phyloP scores from a whole-genome alignment of 2,113 vertebrate genomes.

The Enhydra lutris region DNA sequence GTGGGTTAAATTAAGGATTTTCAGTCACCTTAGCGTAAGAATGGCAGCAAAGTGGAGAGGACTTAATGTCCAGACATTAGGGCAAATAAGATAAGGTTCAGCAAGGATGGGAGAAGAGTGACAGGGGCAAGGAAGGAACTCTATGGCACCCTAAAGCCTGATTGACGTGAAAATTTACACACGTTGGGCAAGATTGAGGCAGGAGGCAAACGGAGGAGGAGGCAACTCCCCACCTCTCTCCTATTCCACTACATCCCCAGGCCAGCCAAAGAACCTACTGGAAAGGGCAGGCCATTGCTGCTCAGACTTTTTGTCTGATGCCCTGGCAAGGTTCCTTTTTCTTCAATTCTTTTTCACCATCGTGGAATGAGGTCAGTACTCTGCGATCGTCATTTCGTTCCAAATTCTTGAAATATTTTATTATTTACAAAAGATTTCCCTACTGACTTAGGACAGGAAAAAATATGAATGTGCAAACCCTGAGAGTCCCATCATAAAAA shows the following conservation, averaged over 20 bases:
- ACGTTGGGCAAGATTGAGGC: not conserved
- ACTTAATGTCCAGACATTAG: not conserved
- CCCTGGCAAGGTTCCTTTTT: not conserved
- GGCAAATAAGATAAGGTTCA: not conserved
- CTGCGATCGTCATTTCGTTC: slow-evolving; percentile 63
- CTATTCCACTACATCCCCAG: not conserved
- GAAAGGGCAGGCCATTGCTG: not conserved
- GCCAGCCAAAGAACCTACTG: not conserved
- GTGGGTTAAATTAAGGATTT: not conserved
- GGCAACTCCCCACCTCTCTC: not conserved
- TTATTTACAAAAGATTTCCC: slow-evolving; percentile 68
- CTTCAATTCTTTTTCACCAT: slow-evolving; percentile 16
- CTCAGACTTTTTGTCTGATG: not conserved
- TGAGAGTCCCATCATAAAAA: not conserved
- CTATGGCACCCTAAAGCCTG: not conserved
- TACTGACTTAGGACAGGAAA: slow-evolving; percentile 46
- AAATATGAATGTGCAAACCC: slow-evolving; percentile 41
- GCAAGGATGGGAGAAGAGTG: not conserved
- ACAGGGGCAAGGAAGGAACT: not conserved
- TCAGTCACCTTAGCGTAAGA: not conserved
- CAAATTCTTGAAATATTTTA: slow-evolving; percentile 74
- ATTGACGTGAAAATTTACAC: not conserved
- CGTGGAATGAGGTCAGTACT: slow-evolving; percentile 64
- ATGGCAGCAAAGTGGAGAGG: not conserved
- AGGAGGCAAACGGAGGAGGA: not conserved